Base-by-base conservation (phyloP, 2,113 vertebrate genomes). In the Neolamprologus hecqui region DNA sequence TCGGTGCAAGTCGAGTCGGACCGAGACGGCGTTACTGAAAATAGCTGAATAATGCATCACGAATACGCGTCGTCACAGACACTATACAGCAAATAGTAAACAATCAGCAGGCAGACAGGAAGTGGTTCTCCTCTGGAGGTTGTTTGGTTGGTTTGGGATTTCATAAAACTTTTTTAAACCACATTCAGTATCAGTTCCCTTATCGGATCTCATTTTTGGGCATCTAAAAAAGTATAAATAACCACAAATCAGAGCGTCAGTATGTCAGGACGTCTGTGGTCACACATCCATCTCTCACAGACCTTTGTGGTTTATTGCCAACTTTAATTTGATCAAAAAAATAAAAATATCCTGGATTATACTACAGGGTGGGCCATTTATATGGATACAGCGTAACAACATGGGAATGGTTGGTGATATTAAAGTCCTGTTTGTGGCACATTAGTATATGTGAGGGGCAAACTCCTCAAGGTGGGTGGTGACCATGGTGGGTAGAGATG, bases 371-470 rank as follows among this genome's bases (percentile, higher is more conserved):
- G 54, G 54, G 54, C 12, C 12, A 26, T 5, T 57, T 57, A 7
- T 57, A 57, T 26, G 12, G 21, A 57, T 0, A 57, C 21, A 26
- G 0, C 0, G 21, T 5, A 57, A 57, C 0, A 57, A 57, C 54
- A 26, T 5, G 21, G 6, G 21, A 26, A 57, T 57, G 21, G 54
- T 57, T 57, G 54, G 21, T 57, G 12, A 57, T 3, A 26, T 55
- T 7, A 55, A 26, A 55, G 53, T 55, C 53, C 6, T 13, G 21
- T 23, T 55, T 55, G 53, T 55, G 53, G 53, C 53, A 2, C 51
- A 11, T 53, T 53, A n/a, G 49, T 53, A 53, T 53, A 53, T 10
- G 9, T 53, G 49, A 53, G 49, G 49, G 0, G 19, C 49, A n/a
- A 53, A 53, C 49, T 53, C 49, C 19, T 10, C 49, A 53, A 53